Conservation (phyloP, 2,113 vertebrate species). For the Corynorhinus townsendii region DNA sequence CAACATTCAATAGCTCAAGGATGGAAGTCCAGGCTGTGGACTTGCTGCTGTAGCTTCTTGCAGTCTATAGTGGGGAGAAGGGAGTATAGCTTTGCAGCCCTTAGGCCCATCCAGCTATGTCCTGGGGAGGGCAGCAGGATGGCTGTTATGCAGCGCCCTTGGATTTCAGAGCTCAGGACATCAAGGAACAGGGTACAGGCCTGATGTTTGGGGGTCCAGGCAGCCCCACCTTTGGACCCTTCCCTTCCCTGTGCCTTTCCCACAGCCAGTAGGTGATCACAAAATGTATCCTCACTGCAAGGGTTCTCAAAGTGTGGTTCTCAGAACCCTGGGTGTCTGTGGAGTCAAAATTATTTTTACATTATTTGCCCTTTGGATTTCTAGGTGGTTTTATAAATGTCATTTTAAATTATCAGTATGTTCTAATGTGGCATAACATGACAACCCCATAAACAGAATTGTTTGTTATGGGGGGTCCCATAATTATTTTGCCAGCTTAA, state of each 20-base stretch:
- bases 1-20: not conserved
- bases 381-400: not conserved
- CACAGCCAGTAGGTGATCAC: not conserved
- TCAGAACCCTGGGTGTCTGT: not conserved
- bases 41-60: not conserved
- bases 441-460: not conserved
- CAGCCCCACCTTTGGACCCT: not conserved
- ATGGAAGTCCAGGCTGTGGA: not conserved
- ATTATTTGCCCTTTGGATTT: not conserved
- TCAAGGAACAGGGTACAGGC: not conserved
- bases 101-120: not conserved
- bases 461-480: no score
- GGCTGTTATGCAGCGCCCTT: not conserved
- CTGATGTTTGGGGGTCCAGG: not conserved
- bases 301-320: not conserved
- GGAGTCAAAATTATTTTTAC: not conserved
- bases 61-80: not conserved
- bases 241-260: not conserved
- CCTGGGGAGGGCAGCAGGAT: no score
- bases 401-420: not conserved
- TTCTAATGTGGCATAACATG: not conserved
- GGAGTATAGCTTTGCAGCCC: not conserved
- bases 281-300: not conserved
- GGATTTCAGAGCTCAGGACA: not conserved
- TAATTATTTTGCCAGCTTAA: not conserved